Conservation (phyloP, 2,113 vertebrate genomes). For the Python bivittatus region DNA sequence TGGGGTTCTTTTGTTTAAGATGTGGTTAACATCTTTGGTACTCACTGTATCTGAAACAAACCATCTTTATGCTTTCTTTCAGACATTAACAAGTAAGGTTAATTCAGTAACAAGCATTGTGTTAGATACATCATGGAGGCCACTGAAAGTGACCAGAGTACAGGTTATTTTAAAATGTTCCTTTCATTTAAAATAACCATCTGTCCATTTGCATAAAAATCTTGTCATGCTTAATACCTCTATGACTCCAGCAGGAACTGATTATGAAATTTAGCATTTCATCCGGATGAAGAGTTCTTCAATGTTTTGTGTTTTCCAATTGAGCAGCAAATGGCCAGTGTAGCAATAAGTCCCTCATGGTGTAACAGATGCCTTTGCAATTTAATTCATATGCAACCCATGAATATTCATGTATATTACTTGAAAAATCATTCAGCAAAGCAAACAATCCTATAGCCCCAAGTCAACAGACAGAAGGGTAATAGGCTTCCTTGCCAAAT, state of each 20-base stretch:
- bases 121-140: neutral
- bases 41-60: neutral
- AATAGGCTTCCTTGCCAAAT: slow-evolving; percentile 29
- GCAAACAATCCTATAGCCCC: slow-evolving; percentile 35
- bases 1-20: neutral
- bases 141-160: neutral
- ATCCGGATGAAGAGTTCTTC: slow-evolving; percentile 21
- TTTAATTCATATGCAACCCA: slow-evolving; percentile 57
- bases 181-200: neutral
- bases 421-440: slow-evolving; percentile 51
- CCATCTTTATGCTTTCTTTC: neutral
- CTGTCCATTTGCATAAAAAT: accelerated
- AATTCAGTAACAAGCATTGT: neutral
- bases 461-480: slow-evolving; percentile 47
- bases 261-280: slow-evolving; percentile 39
- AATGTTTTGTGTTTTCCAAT: slow-evolving; percentile 44
- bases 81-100: neutral
- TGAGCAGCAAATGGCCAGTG: slow-evolving; percentile 36
- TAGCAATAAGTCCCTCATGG: slow-evolving; percentile 43
- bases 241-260: slow-evolving; percentile 8
- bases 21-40: neutral
- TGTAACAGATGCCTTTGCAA: slow-evolving; percentile 59
- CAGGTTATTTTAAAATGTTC: neutral
- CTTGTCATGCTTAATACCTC: neutral
- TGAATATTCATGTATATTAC: slow-evolving; percentile 62